Base-by-base conservation (phyloP, 2,797 vertebrate species). In the Microctenopoma lineatum region DNA sequence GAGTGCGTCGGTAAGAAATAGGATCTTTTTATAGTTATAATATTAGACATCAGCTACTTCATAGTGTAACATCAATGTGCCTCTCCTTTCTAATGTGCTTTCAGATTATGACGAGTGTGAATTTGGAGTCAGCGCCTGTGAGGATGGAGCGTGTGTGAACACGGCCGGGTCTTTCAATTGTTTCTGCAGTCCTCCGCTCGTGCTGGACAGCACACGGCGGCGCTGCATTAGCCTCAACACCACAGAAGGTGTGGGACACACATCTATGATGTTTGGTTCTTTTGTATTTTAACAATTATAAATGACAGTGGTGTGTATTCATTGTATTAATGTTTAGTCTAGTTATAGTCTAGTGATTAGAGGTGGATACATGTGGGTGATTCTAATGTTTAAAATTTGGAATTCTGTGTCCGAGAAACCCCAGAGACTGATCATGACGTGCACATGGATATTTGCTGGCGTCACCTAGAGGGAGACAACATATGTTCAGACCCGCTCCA, bases 391-490 rank as follows among this genome's bases (percentile, higher is more conserved):
- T 21, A 21, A 21, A 21, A 21, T 21, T 21, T 21, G 21, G 21
- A 21, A n/a, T 6, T n/a, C 6, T 15, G 15, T 45, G 5, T n/a
- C 36, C 3, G 1, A 7, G 7, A 8, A 70, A 44, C 62, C 39
- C 7, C 59, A 7, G 86, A 84, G 39, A 26, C 59, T 3, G 80
- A 86, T 42, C 75, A 86, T 1, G 83, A 91, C 18, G 80, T 93
- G 66, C 90, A 94, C 62, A 80, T 91, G 69, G 92, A 92, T 46
- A 92, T 94, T 79, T 95, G 94, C 92, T 95, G 94, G 94, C 87
- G 83, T 81, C 80, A 21, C 27, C 84, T 95, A 54, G 85, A 89
- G 64, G 80, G 83, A 1, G 87, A 91, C 63, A 83, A 82, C 52
- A 77, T 93, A 71, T 95, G 94, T 27, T 52, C 84, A 0, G 42